Conservation (phyloP, 2,113 vertebrate genomes). For the Caranx melampygus region DNA sequence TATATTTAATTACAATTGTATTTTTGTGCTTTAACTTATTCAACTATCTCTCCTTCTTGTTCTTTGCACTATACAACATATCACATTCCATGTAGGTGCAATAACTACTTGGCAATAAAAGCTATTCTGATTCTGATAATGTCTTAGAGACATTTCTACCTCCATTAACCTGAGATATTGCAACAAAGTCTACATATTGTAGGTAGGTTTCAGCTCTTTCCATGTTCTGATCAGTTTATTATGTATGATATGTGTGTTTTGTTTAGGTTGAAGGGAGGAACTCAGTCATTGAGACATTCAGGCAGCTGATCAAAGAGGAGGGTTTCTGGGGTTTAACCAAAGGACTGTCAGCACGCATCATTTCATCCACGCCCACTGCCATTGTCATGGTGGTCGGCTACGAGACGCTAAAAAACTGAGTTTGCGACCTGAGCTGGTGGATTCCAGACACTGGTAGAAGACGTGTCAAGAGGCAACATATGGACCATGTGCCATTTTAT, state of each 20-base stretch:
- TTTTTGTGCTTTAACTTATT: no score
- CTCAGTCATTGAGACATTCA: slow-evolving; percentile 93
- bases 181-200: no score
- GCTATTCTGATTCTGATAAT: no score
- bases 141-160: no score
- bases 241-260: slow-evolving; percentile 12
- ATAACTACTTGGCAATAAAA: no score
- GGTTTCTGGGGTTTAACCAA: slow-evolving; percentile 96
- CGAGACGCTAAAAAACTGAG: slow-evolving; percentile 96
- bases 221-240: no score
- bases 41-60: no score
- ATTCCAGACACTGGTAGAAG: slow-evolving; percentile 94
- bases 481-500: slow-evolving; percentile 45
- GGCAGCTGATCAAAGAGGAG: slow-evolving; percentile 92
- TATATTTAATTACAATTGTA: no score
- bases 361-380: slow-evolving; percentile 94
- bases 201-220: no score
- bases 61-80: no score
- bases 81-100: no score
- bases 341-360: slow-evolving; percentile 95
- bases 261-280: slow-evolving; percentile 92
- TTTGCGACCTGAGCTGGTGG: slow-evolving; percentile 92
- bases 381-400: slow-evolving; percentile 98
- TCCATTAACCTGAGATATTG: no score
- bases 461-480: fast-evolving